Percentiles rank a stretch among this genome's conserved stretches.
Evolutionary conservation across 2,888 invertebrate species (phyloP).

Genomic region (Gisinianus flammeolus): DNA sequence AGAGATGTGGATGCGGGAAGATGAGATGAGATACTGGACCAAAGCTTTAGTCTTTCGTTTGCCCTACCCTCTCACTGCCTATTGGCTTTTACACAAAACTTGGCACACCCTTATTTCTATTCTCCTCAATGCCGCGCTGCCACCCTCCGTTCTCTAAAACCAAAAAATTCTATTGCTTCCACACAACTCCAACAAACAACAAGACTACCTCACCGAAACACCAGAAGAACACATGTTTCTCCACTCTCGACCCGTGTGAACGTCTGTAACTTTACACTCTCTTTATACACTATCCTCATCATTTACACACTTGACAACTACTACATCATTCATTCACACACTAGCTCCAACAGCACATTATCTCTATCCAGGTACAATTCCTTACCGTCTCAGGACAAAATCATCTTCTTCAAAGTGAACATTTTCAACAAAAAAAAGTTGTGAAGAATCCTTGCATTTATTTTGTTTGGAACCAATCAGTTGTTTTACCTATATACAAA

Average conservation of each 20-base stretch:
- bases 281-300: not conserved
- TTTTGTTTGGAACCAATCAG: no score
- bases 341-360: no score
- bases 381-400: no score
- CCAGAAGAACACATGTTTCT: conserved; percentile 27
- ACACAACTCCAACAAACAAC: conserved; percentile 3
- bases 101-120: conserved; percentile 38
- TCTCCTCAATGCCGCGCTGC: conserved; percentile 5
- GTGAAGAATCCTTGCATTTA: no score
- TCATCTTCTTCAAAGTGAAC: not conserved
- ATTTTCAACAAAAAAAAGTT: not conserved
- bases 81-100: conserved; percentile 54
- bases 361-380: no score
- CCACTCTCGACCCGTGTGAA: conserved; percentile 32
- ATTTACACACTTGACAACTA: not conserved
- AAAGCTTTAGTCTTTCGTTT: conserved; percentile 54
- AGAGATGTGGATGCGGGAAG: not conserved
- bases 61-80: conserved; percentile 53
- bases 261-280: not conserved
- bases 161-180: conserved; percentile 8
- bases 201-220: conserved; percentile 16
- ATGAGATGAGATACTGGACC: conserved; percentile 45
- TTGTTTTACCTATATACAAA: no score
- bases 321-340: not conserved
- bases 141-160: not conserved